These are phyloP conservation scores for Thamnophis elegans DNA, from an alignment of 2,797 vertebrate genomes.

Conservation along the genomic window DNA sequence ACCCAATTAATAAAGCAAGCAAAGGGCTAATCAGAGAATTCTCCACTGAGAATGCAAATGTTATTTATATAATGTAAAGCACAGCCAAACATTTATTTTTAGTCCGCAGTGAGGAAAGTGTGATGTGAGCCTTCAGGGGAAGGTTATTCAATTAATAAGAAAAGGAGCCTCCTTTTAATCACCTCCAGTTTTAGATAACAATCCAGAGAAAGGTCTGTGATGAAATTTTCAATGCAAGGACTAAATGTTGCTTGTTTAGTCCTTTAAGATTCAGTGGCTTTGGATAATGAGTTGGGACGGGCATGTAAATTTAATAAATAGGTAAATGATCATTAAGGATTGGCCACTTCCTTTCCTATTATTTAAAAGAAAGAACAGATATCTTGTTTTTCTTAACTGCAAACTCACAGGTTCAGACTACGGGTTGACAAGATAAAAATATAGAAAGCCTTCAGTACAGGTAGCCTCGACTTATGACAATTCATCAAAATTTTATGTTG, in stretches of 20 bases:
- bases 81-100: not conserved
- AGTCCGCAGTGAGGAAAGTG: not conserved
- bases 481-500: not conserved
- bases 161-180: not conserved
- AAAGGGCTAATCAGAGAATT: not conserved
- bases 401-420: not conserved
- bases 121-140: not conserved
- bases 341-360: not conserved
- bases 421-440: too few species aligned
- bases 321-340: not conserved
- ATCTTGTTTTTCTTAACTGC: not conserved
- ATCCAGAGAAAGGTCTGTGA: not conserved
- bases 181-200: not conserved
- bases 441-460: not conserved
- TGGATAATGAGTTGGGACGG: too few species aligned
- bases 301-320: too few species aligned
- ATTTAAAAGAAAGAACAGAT: not conserved
- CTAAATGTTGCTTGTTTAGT: not conserved
- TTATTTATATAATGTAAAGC: not conserved
- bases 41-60: not conserved
- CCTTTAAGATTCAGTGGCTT: too few species aligned
- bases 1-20: not conserved
- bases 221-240: not conserved
- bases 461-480: not conserved
- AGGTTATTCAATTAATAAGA: not conserved